These are phyloP conservation scores for Myotis vivesi DNA, from an alignment of 2,797 vertebrate genomes.

Conservation along the genomic window DNA sequence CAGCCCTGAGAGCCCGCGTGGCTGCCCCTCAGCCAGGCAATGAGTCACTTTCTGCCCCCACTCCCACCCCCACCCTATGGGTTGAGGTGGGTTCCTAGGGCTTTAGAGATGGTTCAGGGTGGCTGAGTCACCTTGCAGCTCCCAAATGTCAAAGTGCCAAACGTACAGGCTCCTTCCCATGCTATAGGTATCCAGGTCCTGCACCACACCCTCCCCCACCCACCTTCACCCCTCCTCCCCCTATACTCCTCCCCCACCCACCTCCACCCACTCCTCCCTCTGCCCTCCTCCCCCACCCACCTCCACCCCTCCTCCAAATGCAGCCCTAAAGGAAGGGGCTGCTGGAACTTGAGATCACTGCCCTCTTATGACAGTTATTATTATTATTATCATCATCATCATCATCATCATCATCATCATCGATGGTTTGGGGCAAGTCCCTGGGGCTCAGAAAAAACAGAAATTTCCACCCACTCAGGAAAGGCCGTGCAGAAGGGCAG, in stretches of 20 bases:
- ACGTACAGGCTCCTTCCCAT: background rate
- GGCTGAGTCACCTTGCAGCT: background rate
- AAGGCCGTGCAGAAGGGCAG: background rate
- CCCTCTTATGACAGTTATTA: background rate
- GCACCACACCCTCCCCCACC: too few relatives aligned
- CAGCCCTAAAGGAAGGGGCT: background rate
- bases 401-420: background rate
- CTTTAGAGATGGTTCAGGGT: background rate
- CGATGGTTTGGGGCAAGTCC: background rate
- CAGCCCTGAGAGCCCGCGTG: background rate
- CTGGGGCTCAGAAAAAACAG: background rate
- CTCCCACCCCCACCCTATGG: too few relatives aligned
- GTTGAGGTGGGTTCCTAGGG: background rate
- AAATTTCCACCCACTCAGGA: background rate
- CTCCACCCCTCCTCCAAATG: background rate
- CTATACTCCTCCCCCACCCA: background rate
- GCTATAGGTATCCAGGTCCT: background rate
- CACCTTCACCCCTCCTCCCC: too few relatives aligned
- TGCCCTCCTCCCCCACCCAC: too few relatives aligned
- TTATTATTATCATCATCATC: too few relatives aligned
- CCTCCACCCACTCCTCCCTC: too few relatives aligned
- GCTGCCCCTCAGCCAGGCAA: rapidly evolving
- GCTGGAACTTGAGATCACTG: background rate
- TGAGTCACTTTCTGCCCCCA: background rate
- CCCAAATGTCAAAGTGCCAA: background rate